Conservation (phyloP, 2,113 vertebrate genomes). For the Hippocampus comes region DNA sequence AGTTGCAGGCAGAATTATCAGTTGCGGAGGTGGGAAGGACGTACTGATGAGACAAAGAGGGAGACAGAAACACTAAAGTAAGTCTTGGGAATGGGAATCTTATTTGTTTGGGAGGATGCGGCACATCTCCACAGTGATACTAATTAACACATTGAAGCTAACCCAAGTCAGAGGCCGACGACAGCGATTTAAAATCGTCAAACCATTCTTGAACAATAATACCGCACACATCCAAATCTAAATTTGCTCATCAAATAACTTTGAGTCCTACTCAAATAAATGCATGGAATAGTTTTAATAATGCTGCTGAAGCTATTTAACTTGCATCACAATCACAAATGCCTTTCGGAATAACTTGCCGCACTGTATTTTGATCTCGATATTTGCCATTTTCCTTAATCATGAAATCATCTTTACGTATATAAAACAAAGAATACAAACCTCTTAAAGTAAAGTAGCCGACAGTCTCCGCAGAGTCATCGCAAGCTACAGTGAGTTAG, state of each 20-base stretch:
- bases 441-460: background rate
- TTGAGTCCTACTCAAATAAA: background rate
- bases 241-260: background rate
- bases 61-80: conserved; percentile 35
- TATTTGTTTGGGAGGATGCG: conserved; percentile 32
- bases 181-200: background rate
- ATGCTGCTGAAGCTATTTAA: too few relatives aligned
- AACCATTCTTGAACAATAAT: background rate
- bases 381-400: background rate
- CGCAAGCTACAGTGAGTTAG: background rate
- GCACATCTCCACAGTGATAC: conserved; percentile 5
- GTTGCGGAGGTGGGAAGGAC: conserved; percentile 33
- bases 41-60: conserved; percentile 23
- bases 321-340: too few relatives aligned
- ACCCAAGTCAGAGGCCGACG: background rate
- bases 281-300: too few relatives aligned
- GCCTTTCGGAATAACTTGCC: too few relatives aligned
- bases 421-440: background rate
- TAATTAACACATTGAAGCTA: conserved; percentile 18
- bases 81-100: conserved; percentile 36
- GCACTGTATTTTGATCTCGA: too few relatives aligned
- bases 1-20: conserved; percentile 34
- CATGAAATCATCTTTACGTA: background rate
- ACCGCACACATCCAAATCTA: background rate
- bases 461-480: background rate